Percentiles rank a stretch among this genome's conserved stretches.
phyloP scores from a whole-genome alignment of 1,140 invertebrate genomes.

The Drosophila punjabiensis region DNA sequence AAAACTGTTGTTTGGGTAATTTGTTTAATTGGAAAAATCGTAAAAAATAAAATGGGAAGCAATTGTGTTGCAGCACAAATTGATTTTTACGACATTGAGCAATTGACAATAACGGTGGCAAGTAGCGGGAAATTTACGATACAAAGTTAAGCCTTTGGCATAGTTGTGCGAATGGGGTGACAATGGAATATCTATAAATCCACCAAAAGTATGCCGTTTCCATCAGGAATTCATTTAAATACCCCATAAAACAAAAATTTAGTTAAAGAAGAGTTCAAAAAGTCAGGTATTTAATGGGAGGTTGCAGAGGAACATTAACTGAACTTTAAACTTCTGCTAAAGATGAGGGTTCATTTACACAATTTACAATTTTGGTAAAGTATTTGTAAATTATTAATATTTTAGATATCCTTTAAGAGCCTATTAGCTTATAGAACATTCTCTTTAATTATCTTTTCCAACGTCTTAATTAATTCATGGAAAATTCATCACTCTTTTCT shows the following conservation, averaged over 20 bases:
- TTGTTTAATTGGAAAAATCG: conserved; percentile 83
- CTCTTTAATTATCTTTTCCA: neutral
- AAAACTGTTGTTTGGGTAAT: conserved; percentile 72
- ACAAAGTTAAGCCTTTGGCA: conserved; percentile 56
- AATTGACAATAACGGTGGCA: conserved; percentile 76
- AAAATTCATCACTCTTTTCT: neutral
- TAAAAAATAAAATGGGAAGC: conserved; percentile 56
- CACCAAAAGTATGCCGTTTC: neutral
- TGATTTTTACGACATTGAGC: conserved; percentile 73
- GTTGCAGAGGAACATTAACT: neutral
- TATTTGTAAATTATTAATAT: neutral
- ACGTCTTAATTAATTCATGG: conserved; percentile 1
- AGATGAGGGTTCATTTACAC: neutral
- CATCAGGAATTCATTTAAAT: conserved; percentile 35
- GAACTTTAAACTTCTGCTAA: neutral
- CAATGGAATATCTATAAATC: conserved; percentile 17
- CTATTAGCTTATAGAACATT: neutral
- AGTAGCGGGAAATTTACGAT: conserved; percentile 69
- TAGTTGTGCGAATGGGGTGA: conserved; percentile 11
- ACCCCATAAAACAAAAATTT: conserved; percentile 23
- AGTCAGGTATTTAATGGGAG: conserved; percentile 7
- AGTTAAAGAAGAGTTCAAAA: conserved; percentile 10
- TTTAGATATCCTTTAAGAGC: neutral
- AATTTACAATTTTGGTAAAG: neutral
- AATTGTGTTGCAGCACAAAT: conserved; percentile 61